Evolutionary conservation across 2,113 vertebrate species (phyloP).

Genomic region (Lepidothrix coronata): DNA sequence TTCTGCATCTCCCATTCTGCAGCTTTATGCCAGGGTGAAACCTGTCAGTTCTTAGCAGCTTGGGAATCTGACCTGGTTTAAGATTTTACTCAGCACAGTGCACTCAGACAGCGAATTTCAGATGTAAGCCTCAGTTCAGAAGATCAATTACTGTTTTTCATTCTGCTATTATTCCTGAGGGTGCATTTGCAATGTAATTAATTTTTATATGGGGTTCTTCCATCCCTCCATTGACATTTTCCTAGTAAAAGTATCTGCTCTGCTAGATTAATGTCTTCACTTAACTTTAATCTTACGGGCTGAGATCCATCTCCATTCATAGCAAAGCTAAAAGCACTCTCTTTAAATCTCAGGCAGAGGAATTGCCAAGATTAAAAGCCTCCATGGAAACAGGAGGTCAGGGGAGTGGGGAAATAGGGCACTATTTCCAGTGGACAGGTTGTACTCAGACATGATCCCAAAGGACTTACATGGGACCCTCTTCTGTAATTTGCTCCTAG

Average conservation of each 20-base stretch:
- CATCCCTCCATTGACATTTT: background rate
- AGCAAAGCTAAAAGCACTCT: background rate
- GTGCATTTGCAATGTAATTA: constrained; percentile 48
- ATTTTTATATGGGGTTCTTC: constrained; percentile 38
- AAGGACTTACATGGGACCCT: background rate
- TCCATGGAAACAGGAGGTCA: background rate
- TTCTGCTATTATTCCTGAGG: constrained; percentile 10
- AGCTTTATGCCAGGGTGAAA: background rate
- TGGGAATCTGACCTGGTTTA: constrained; percentile 32
- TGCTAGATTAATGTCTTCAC: background rate
- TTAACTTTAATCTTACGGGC: constrained; percentile 1
- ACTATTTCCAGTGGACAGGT: background rate
- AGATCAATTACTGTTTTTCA: constrained; percentile 36
- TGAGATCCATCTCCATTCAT: background rate
- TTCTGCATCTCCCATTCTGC: background rate
- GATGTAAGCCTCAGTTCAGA: background rate
- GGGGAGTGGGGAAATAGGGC: background rate
- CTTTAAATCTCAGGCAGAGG: background rate
- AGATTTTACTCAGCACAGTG: background rate
- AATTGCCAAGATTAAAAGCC: background rate
- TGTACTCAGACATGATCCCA: background rate
- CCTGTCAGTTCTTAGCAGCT: background rate
- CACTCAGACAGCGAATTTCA: background rate
- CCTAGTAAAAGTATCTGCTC: background rate
- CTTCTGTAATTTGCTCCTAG: background rate